Conservation (phyloP, 2,797 vertebrate genomes). For the Dromococcyx pavoninus region DNA sequence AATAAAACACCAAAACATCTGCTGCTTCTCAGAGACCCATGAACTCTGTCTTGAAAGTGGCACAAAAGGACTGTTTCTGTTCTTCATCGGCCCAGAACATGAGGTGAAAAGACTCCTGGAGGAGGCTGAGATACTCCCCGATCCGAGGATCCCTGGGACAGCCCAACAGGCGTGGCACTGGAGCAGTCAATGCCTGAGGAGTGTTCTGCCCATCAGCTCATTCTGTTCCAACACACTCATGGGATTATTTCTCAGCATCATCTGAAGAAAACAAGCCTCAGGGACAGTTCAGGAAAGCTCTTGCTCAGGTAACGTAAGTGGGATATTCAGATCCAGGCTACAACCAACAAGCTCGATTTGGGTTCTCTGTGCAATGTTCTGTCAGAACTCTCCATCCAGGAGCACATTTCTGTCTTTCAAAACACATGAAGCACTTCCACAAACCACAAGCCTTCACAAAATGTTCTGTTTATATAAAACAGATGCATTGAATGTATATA, state of each 20-base stretch:
- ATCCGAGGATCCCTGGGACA: neutral
- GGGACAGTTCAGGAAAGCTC: neutral
- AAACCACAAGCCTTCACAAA: neutral
- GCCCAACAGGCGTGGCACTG: neutral
- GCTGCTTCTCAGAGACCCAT: neutral
- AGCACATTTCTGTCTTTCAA: neutral
- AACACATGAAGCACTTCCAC: neutral
- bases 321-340: neutral
- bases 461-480: neutral
- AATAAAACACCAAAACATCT: neutral
- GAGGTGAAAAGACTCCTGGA: neutral
- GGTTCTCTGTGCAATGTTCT: neutral
- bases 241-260: neutral
- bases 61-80: neutral
- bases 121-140: neutral
- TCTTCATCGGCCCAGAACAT: rapidly evolving
- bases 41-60: neutral
- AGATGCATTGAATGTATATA: neutral
- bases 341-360: neutral
- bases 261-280: neutral
- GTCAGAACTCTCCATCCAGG: neutral
- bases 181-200: neutral
- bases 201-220: rapidly evolving
- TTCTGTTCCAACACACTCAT: neutral
- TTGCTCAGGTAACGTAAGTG: rapidly evolving